phyloP scores from a whole-genome alignment of 2,888 invertebrate species.

The Dasypogon diadema region DNA sequence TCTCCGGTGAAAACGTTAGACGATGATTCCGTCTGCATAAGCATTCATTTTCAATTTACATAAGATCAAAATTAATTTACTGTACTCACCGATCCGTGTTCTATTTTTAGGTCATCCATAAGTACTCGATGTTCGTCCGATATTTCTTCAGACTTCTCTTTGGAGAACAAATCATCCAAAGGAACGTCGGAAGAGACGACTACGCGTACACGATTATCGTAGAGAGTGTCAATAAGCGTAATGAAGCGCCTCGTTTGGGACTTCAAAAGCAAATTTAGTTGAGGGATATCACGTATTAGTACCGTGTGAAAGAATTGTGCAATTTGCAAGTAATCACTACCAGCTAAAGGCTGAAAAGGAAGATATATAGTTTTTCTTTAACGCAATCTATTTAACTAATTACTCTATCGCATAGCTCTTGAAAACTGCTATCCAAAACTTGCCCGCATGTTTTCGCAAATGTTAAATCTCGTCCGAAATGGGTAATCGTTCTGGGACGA shows the following conservation, averaged over 20 bases:
- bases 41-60: neutral
- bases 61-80: constrained; percentile 25
- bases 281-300: constrained; percentile 89
- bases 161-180: constrained; percentile 80
- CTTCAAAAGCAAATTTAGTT: constrained; percentile 80
- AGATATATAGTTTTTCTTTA: neutral
- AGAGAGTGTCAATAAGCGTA: constrained; percentile 95
- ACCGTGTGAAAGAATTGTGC: constrained; percentile 96
- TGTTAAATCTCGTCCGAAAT: constrained; percentile 88
- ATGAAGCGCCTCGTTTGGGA: constrained; percentile 96
- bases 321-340: constrained; percentile 94
- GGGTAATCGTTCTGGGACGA: constrained; percentile 85
- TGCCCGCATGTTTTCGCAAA: constrained; percentile 93
- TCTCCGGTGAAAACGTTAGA: constrained; percentile 97
- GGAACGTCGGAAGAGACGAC: constrained; percentile 87
- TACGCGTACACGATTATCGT: constrained; percentile 90
- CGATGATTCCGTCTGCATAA: constrained; percentile 76
- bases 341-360: constrained; percentile 83
- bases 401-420: constrained; percentile 91
- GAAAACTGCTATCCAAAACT: constrained; percentile 88
- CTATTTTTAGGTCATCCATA: constrained; percentile 95
- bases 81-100: constrained; percentile 76
- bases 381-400: constrained; percentile 53
- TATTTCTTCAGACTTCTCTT: constrained; percentile 67
- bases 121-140: constrained; percentile 86